A percentile compares a stretch with the other conserved stretches of the same genome.
Evolutionary conservation across 2,113 vertebrate species (phyloP).

Genomic region (Nestor notabilis): DNA sequence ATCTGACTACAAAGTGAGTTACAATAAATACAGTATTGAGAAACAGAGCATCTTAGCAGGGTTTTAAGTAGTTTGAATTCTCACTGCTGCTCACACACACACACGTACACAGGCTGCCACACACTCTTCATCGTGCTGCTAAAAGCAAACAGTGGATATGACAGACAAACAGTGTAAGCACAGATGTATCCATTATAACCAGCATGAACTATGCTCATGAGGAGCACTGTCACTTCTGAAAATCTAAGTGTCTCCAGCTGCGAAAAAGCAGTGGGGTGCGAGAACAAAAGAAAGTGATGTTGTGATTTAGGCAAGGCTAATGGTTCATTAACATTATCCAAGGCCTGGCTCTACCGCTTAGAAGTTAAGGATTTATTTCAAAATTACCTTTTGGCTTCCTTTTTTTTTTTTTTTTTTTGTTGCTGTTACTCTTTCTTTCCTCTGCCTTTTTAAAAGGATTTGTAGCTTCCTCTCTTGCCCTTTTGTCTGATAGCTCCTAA

Average conservation of each 20-base stretch:
- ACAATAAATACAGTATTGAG: slow-evolving; percentile 63
- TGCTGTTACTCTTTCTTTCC: background rate
- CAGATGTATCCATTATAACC: slow-evolving; percentile 75
- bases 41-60: slow-evolving; percentile 53
- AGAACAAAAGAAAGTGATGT: slow-evolving; percentile 74
- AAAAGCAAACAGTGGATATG: slow-evolving; percentile 69
- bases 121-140: slow-evolving; percentile 57
- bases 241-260: slow-evolving; percentile 30
- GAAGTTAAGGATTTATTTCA: slow-evolving; percentile 57
- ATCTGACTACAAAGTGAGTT: slow-evolving; percentile 70
- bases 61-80: slow-evolving; percentile 57
- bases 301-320: slow-evolving; percentile 67
- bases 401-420: background rate
- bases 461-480: slow-evolving; percentile 46
- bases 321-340: slow-evolving; percentile 65
- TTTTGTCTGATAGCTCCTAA: slow-evolving; percentile 48
- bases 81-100: slow-evolving; percentile 25
- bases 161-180: slow-evolving; percentile 58
- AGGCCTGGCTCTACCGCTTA: background rate
- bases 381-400: slow-evolving; percentile 28
- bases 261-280: slow-evolving; percentile 68
- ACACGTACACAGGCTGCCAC: slow-evolving; percentile 26
- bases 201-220: slow-evolving; percentile 55
- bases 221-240: slow-evolving; percentile 70
- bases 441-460: slow-evolving; percentile 44